These are phyloP conservation scores for Momotus momota DNA, from an alignment of 2,797 vertebrate genomes.

Conservation along the genomic window DNA sequence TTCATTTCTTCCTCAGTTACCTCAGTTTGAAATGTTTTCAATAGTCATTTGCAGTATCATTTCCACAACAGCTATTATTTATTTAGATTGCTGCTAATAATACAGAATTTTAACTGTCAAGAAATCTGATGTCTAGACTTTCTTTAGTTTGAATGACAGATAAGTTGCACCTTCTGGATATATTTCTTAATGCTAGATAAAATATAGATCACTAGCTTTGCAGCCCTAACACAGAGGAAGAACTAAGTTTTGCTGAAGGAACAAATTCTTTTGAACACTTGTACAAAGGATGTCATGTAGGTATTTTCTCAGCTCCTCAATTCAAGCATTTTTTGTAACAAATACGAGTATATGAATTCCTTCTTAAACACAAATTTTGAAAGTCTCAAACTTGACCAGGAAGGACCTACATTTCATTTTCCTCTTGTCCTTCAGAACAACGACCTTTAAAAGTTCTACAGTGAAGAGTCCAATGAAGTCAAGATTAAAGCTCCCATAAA, in stretches of 20 bases:
- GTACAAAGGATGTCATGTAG: neutral
- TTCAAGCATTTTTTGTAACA: neutral
- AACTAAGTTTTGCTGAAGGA: neutral
- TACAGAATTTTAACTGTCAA: slow-evolving; percentile 47
- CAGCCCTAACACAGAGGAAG: neutral
- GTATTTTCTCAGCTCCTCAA: neutral
- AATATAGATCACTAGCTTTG: neutral
- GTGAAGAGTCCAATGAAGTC: neutral
- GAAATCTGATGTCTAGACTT: slow-evolving; percentile 32
- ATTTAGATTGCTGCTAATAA: slow-evolving; percentile 44
- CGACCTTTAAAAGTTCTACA: neutral
- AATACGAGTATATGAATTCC: neutral
- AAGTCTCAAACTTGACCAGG: neutral
- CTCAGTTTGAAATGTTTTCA: slow-evolving; percentile 16
- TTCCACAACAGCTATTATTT: slow-evolving; percentile 38
- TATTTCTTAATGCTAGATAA: neutral
- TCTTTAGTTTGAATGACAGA: slow-evolving; percentile 25
- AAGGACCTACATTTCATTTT: neutral
- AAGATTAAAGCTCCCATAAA: neutral
- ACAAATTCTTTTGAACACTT: neutral
- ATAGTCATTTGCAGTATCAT: neutral
- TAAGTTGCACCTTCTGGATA: neutral
- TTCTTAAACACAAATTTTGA: neutral
- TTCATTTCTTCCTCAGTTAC: neutral
- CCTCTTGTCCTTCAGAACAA: neutral